Percentiles rank a stretch among this genome's conserved stretches.
Conservation (phyloP, 2,888 invertebrate genomes). For the Notodonta dromedarius region DNA sequence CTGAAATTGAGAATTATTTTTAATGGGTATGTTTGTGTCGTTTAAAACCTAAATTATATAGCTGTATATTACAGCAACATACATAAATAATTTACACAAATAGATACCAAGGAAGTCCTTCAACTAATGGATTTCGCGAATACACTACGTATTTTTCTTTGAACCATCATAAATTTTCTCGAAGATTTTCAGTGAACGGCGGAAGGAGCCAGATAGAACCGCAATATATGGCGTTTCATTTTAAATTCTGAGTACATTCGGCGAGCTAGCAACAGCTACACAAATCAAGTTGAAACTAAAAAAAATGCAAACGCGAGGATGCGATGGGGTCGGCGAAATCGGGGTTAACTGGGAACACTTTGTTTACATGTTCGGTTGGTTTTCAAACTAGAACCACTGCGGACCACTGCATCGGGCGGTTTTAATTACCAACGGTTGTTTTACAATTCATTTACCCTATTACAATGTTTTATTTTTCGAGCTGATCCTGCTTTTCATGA, state of each 20-base stretch:
- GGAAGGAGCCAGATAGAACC: not conserved
- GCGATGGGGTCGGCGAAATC: conserved; percentile 57
- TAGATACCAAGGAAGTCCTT: too few species aligned
- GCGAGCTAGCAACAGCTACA: conserved; percentile 52
- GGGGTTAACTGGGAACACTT: conserved; percentile 64
- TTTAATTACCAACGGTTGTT: conserved; percentile 56
- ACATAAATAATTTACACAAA: too few species aligned
- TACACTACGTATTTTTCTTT: too few species aligned
- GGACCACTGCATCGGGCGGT: conserved; percentile 49
- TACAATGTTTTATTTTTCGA: not conserved
- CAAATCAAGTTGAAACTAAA: conserved; percentile 63
- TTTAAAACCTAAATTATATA: too few species aligned
- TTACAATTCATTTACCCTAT: conserved; percentile 46
- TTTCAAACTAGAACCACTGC: conserved; percentile 46
- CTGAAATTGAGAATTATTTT: too few species aligned
- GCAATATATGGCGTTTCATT: conserved; percentile 30
- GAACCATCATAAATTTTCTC: not conserved
- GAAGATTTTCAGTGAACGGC: conserved; percentile 3
- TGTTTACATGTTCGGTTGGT: conserved; percentile 65
- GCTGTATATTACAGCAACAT: too few species aligned
- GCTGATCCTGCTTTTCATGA: not conserved
- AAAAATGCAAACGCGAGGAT: conserved; percentile 52
- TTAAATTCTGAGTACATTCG: conserved; percentile 44
- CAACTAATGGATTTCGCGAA: too few species aligned
- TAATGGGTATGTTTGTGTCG: too few species aligned